These are phyloP conservation scores for Belonocnema kinseyi DNA, from an alignment of 1,140 invertebrate genomes.

Conservation along the genomic window DNA sequence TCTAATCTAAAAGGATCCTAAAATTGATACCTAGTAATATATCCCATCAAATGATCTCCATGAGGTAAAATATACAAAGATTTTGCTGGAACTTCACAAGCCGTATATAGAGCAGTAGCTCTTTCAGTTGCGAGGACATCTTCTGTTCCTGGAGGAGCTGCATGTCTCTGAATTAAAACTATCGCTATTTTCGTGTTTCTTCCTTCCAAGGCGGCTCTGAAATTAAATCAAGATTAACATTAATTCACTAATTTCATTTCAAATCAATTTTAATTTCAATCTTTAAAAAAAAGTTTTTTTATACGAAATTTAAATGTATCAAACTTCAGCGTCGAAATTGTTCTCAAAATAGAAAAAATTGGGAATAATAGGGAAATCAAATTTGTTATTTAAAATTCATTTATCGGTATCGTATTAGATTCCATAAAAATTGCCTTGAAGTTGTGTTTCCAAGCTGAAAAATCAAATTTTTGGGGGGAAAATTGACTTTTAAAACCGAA, in stretches of 20 bases:
- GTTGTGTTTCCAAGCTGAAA: too few relatives aligned
- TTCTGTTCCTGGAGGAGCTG: constrained; percentile 86
- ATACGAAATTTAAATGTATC: constrained; percentile 32
- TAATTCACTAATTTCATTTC: neutral
- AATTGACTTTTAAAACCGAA: too few relatives aligned
- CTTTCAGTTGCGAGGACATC: constrained; percentile 91
- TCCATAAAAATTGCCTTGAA: too few relatives aligned
- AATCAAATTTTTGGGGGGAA: too few relatives aligned
- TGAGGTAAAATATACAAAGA: constrained; percentile 92
- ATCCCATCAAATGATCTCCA: constrained; percentile 91
- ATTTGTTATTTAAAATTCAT: too few relatives aligned
- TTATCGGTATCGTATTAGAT: too few relatives aligned
- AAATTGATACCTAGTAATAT: constrained; percentile 78
- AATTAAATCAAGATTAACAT: constrained; percentile 30
- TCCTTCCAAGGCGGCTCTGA: constrained; percentile 82
- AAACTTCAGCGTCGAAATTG: neutral
- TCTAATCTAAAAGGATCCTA: neutral
- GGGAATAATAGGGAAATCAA: too few relatives aligned
- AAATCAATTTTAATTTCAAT: too few relatives aligned
- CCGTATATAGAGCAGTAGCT: constrained; percentile 90
- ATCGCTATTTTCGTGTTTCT: constrained; percentile 91
- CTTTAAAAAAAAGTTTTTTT: neutral
- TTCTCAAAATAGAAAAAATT: too few relatives aligned
- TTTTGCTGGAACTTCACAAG: constrained; percentile 94
- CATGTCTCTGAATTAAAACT: constrained; percentile 90